A percentile compares a stretch with the other conserved stretches of the same genome.
Conservation (phyloP, 2,888 invertebrate species). For the Tetragonisca angustula region DNA sequence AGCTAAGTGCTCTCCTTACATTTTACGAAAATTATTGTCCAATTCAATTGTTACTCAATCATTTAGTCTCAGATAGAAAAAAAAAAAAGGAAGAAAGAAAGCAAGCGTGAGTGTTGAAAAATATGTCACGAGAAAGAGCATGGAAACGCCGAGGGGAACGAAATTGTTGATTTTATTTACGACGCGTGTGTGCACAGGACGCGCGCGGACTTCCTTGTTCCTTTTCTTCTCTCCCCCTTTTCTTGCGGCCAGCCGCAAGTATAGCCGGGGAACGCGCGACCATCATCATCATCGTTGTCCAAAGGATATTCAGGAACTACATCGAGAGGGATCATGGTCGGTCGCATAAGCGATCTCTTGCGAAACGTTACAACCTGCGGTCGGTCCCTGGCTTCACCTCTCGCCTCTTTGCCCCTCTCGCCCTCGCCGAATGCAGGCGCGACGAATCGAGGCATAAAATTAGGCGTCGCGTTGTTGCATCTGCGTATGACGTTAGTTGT, state of each 20-base stretch:
- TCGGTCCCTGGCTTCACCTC: slow-evolving; percentile 55
- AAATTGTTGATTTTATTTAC: slow-evolving; percentile 74
- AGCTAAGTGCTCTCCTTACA: no score
- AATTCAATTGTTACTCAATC: no score
- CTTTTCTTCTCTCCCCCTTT: slow-evolving; percentile 39
- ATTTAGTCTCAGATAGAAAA: background rate
- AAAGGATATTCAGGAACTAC: slow-evolving; percentile 63
- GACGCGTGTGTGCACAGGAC: slow-evolving; percentile 66
- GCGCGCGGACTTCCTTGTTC: slow-evolving; percentile 60
- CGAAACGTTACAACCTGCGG: slow-evolving; percentile 77
- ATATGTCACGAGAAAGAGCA: background rate
- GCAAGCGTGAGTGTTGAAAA: background rate
- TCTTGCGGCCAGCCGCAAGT: slow-evolving; percentile 68
- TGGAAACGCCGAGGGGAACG: background rate
- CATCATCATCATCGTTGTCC: slow-evolving; percentile 60
- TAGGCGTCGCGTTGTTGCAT: slow-evolving; percentile 27
- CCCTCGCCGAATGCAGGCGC: slow-evolving; percentile 39
- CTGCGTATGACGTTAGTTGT: background rate
- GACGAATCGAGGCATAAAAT: slow-evolving; percentile 52
- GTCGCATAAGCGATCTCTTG: slow-evolving; percentile 72
- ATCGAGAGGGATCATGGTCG: slow-evolving; percentile 62
- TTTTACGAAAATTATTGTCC: no score
- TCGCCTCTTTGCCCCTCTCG: slow-evolving; percentile 20
- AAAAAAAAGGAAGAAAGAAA: no score
- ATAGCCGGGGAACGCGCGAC: slow-evolving; percentile 56